Evolutionary conservation across 2,888 invertebrate species (phyloP).

Genomic region (Andrena bicolor): DNA sequence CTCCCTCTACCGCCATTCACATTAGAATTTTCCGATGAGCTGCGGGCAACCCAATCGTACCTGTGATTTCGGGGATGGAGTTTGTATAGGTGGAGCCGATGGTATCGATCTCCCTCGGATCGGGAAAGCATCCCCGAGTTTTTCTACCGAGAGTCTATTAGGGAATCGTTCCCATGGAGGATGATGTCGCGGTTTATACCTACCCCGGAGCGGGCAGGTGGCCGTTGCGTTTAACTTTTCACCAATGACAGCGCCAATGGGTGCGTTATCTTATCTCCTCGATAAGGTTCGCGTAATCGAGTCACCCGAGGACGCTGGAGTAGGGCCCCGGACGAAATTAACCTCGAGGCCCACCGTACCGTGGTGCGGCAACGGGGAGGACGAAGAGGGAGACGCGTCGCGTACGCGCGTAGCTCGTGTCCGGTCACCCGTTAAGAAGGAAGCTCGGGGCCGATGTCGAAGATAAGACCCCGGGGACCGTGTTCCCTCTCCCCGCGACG

Average conservation of each 20-base stretch:
- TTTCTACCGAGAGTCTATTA: too few relatives aligned
- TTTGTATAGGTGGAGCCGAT: too few relatives aligned
- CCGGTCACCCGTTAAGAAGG: constrained; percentile 84
- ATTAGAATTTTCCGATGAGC: constrained; percentile 20
- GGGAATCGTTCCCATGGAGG: too few relatives aligned
- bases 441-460: constrained; percentile 83
- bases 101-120: too few relatives aligned
- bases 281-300: too few relatives aligned
- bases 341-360: background rate
- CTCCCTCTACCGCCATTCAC: background rate
- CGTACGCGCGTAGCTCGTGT: constrained; percentile 74
- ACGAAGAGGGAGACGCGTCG: constrained; percentile 42
- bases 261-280: too few relatives aligned
- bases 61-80: background rate
- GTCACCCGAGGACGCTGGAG: too few relatives aligned
- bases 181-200: too few relatives aligned
- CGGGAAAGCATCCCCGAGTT: too few relatives aligned
- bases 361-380: background rate
- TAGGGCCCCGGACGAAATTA: background rate
- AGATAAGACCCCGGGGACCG: constrained; percentile 78
- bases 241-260: too few relatives aligned
- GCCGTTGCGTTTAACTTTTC: too few relatives aligned
- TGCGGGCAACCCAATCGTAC: constrained; percentile 25
- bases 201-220: too few relatives aligned
- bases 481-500: constrained; percentile 64